Percentiles rank a stretch among this genome's conserved stretches.
These are phyloP conservation scores for Auanema sp. DNA, from an alignment of 2,888 invertebrate species.

Conservation along the genomic window DNA sequence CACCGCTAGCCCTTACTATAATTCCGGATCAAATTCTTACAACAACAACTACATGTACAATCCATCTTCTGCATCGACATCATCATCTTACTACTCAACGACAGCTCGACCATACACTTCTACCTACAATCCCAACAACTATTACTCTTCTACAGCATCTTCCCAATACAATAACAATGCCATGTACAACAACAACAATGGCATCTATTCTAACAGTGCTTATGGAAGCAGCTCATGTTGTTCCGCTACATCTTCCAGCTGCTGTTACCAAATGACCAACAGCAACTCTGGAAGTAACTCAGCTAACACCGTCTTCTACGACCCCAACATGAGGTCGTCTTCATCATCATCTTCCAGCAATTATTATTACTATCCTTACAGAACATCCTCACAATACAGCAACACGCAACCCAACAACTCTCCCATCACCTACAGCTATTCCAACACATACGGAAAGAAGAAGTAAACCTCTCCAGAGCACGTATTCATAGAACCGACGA, in stretches of 20 bases:
- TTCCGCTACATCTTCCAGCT: constrained; percentile 32
- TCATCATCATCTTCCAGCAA: no score
- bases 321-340: no score
- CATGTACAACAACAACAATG: constrained; percentile 17
- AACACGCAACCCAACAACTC: constrained; percentile 1
- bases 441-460: constrained; percentile 2
- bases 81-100: constrained; percentile 11
- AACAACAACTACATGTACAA: constrained; percentile 17
- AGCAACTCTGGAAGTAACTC: background rate
- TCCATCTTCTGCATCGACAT: constrained; percentile 1
- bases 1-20: no score
- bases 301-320: no score
- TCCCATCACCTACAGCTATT: constrained; percentile 8
- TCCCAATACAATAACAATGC: constrained; percentile 2
- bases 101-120: constrained; percentile 6
- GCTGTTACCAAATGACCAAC: constrained; percentile 34
- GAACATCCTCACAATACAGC: no score
- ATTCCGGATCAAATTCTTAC: background rate
- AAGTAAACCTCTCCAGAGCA: background rate
- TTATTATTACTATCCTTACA: no score
- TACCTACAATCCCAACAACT: no score
- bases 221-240: constrained; percentile 22
- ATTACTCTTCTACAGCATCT: no score
- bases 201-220: background rate
- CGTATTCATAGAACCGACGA: background rate